Conservation (phyloP, 2,113 vertebrate genomes). For the Seriola dumerili region DNA sequence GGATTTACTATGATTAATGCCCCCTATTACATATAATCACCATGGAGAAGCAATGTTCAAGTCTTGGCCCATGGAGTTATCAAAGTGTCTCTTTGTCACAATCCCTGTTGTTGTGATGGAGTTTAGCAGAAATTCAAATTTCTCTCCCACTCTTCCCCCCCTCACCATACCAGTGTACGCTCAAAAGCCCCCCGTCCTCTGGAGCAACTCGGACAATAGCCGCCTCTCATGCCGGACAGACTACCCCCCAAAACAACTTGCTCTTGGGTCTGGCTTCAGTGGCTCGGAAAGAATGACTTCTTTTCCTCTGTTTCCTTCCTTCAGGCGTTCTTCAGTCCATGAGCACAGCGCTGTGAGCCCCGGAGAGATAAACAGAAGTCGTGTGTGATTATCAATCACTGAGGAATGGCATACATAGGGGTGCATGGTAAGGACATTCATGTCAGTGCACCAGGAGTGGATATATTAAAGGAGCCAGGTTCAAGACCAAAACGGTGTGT, state of each 20-base stretch:
- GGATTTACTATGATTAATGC: constrained; percentile 74
- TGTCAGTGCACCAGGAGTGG: constrained; percentile 5
- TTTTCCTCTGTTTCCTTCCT: constrained; percentile 80
- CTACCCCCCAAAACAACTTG: constrained; percentile 76
- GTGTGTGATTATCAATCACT: constrained; percentile 48
- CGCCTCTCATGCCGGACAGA: constrained; percentile 75
- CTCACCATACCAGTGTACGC: constrained; percentile 63
- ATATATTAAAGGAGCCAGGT: constrained; percentile 9
- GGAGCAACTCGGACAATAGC: constrained; percentile 76
- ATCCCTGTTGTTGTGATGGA: constrained; percentile 71
- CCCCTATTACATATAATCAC: constrained; percentile 69
- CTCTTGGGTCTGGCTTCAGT: constrained; percentile 67
- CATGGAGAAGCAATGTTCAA: constrained; percentile 73
- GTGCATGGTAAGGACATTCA: constrained; percentile 11
- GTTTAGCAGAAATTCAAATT: constrained; percentile 79
- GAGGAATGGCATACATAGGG: constrained; percentile 18
- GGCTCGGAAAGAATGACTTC: constrained; percentile 83
- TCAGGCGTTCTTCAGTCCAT: constrained; percentile 56
- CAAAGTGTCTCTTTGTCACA: constrained; percentile 78
- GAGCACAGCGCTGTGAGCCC: constrained; percentile 41
- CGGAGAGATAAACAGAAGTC: constrained; percentile 63
- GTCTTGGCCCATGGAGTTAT: constrained; percentile 58
- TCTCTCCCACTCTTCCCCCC: constrained; percentile 79
- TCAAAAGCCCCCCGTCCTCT: constrained; percentile 65
- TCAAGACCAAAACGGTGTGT: constrained; percentile 1